Evolutionary conservation across 2,888 invertebrate species (phyloP), one percentile per base, ranked within the genome.

Genomic region (Papilio elwesi): DNA sequence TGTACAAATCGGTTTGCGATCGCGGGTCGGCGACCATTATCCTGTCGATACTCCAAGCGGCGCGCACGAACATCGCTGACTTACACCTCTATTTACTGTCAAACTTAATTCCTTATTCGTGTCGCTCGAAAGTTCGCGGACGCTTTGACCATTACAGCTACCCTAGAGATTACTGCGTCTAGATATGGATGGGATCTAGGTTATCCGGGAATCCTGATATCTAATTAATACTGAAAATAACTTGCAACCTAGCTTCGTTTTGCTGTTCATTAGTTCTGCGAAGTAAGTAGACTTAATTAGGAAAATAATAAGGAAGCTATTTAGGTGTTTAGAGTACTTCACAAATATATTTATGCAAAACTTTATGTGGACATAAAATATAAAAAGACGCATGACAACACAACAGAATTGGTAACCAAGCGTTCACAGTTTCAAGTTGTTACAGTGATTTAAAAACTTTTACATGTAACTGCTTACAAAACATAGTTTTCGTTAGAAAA

Each of bases 1-100:
- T 83, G 81, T 81, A 82, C 81, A 83, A 85, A 86, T 85, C 83
- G 80, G 78, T 83, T 75, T 75, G 81, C 83, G 84, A 86, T 86
- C 83, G 84, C 79, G 80, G 79, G 76, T 80, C 81, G 78, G 75
- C 74, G 78, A 81, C 87, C 85, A 93, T 93, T 92, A 93, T 89
- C 86, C 84, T 92, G 93, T 93, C 93, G 89, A 91, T 93, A 91
- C 90, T 81, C 82, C 87, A 85, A 86, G 82, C 89, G 89, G 90
- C 87, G 92, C 86, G 89, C 93, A 93, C 93, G 93, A 93, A 90
- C 89, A 93, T 91, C 85, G 91, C 82, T 91, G 90, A 91, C 88
- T 91, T 92, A 92, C 91, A 87, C 88, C 91, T 85, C 89, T 90
- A 89, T 89, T 92, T 91, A 89, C 92, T 93, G 93, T 93, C 93